Evolutionary conservation across 1,140 invertebrate species (phyloP).

Genomic region (Wiebesia pumilae): DNA sequence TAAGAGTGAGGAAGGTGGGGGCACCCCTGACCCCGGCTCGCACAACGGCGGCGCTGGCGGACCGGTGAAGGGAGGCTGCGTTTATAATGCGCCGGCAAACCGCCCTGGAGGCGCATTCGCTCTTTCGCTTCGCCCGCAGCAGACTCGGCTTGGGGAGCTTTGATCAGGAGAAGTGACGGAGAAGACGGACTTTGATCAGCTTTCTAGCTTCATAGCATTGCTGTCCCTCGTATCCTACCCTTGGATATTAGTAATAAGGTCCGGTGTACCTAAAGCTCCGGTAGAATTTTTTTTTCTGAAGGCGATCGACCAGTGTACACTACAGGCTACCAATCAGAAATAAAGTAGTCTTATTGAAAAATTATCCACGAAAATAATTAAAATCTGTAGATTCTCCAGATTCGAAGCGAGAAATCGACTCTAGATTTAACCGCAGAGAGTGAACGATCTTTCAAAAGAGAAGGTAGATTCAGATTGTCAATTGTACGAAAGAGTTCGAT

Average conservation of each 20-base stretch:
- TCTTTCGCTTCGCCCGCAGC: conserved; percentile 74
- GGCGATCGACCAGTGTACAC: no score
- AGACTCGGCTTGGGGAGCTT: conserved; percentile 61
- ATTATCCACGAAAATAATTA: no score
- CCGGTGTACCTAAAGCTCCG: not conserved
- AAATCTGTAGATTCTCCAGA: no score
- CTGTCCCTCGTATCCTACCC: not conserved
- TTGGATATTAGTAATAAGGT: not conserved
- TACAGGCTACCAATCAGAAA: no score
- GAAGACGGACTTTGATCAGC: not conserved
- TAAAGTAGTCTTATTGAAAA: no score
- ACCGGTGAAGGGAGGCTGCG: conserved; percentile 75
- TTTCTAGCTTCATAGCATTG: no score
- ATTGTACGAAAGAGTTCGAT: not conserved
- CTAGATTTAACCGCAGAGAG: no score
- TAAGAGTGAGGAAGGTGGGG: conserved; percentile 67
- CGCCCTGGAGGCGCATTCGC: conserved; percentile 74
- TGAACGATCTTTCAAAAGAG: not conserved
- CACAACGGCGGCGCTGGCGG: conserved; percentile 16
- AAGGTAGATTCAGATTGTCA: no score
- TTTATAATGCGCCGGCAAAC: conserved; percentile 73
- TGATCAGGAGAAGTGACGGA: conserved; percentile 54
- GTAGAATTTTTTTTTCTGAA: no score
- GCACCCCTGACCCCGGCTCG: conserved; percentile 73
- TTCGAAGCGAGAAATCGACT: not conserved